Evolutionary conservation across 2,113 vertebrate species (phyloP), one percentile per base, ranked within the genome.

Genomic region (Opisthocomus hoazin): DNA sequence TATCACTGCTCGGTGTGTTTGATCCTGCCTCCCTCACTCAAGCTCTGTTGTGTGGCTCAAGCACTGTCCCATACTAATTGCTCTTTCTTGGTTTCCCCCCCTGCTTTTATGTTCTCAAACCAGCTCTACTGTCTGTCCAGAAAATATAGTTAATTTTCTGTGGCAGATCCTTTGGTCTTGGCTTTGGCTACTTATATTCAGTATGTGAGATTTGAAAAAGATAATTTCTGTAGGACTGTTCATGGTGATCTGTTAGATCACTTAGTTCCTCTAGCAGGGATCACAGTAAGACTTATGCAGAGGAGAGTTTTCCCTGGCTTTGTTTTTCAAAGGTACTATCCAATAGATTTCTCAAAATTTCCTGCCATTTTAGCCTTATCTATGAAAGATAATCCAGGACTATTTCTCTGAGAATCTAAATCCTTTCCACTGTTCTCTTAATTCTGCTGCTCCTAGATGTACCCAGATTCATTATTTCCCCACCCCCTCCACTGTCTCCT

Each of bases 1-100:
- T 99, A 99, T 98, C 96, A 95, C 78, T 96, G 41, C 97, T 97
- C 46, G 84, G 85, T 92, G 90, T 94, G 90, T 96, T 84, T 93
- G 88, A 84, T 60, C 82, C 75, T 46, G 39, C 88, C 69, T 90
- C 68, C 54, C 85, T 95, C 84, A 95, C 95, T 97, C 80, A 86
- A 92, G 70, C 86, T 92, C 58, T 92, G 36, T 43, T 81, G 73
- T 87, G 91, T 94, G 90, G 65, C 84, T 96, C 82, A 87, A 83
- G 39, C 45, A 4, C 81, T 84, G 48, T 93, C 74, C 80, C 8
- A 2, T 77, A 90, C 92, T 97, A 94, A 97, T 41, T 93, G 51
- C 58, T 85, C 74, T 66, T 37, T 60, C 69, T 78, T 75, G 30
- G 32, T 54, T 70, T 6, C 61, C 4, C 37, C 18, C 18, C 43